Percentiles rank a stretch among this genome's conserved stretches.
phyloP scores from a whole-genome alignment of 2,113 vertebrate genomes.

The Corvus hawaiiensis region DNA sequence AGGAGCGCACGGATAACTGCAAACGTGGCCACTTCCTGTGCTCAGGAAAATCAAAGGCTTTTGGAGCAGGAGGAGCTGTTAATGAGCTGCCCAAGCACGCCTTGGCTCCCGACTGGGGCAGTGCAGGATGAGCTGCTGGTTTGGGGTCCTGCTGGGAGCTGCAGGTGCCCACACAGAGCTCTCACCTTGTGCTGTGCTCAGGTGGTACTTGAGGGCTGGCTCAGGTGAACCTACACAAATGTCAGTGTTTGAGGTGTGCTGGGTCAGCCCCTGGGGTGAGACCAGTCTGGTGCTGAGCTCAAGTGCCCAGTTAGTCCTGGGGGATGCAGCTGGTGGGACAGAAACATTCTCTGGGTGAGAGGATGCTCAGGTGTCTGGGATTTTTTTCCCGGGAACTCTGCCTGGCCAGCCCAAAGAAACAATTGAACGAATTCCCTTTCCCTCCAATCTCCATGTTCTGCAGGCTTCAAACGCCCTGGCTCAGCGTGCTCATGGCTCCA shows the following conservation, averaged over 20 bases:
- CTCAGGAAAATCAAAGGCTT: neutral
- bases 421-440: neutral
- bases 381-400: neutral
- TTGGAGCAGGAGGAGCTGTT: neutral
- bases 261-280: neutral
- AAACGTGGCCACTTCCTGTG: neutral
- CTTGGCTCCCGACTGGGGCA: neutral
- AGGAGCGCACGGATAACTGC: neutral
- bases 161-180: neutral
- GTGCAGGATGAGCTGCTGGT: neutral
- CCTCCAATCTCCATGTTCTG: neutral
- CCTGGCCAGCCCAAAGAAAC: neutral
- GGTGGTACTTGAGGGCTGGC: neutral
- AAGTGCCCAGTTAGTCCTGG: neutral
- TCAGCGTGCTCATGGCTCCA: accelerated
- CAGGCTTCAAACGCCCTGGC: neutral
- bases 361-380: neutral
- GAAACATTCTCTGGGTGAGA: neutral
- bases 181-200: accelerated
- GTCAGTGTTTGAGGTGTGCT: neutral
- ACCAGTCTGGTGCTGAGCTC: neutral
- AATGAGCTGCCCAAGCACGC: neutral
- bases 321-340: neutral
- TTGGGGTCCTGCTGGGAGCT: neutral
- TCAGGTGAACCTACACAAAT: neutral